phyloP scores from a whole-genome alignment of 2,888 invertebrate species.

The Margaritifera margaritifera region DNA sequence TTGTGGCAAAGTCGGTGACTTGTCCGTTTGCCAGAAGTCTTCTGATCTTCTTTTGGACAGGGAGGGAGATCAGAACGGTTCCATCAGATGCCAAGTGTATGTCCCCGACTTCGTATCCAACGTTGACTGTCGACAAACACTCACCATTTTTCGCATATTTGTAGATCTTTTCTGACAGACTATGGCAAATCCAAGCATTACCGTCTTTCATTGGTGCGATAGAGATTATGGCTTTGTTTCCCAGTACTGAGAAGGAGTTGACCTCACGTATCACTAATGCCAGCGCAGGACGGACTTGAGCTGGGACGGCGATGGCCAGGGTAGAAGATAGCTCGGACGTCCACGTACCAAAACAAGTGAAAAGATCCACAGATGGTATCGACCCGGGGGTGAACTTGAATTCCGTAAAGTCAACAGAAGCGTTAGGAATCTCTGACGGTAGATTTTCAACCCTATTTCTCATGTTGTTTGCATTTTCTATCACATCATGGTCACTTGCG shows the following conservation, averaged over 20 bases:
- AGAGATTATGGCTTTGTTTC: constrained; percentile 37
- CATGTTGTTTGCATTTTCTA: constrained; percentile 36
- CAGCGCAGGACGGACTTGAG: constrained; percentile 38
- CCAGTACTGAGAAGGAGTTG: constrained; percentile 31
- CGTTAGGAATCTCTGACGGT: constrained; percentile 30
- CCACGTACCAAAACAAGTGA: constrained; percentile 38
- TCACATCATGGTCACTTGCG: constrained; percentile 41
- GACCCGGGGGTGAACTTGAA: constrained; percentile 39
- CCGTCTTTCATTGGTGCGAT: constrained; percentile 36
- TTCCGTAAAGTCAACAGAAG: constrained; percentile 34
- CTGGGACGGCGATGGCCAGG: constrained; percentile 30
- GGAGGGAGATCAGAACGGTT: constrained; percentile 37
- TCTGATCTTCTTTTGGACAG: constrained; percentile 32
- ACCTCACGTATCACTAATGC: constrained; percentile 33
- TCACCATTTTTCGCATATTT: constrained; percentile 34
- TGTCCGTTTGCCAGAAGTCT: constrained; percentile 31
- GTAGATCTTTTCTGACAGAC: constrained; percentile 35
- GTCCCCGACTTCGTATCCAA: constrained; percentile 34
- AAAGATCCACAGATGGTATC: constrained; percentile 33
- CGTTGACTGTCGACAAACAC: constrained; percentile 26
- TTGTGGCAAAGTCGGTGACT: constrained; percentile 29
- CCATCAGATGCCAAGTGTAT: constrained; percentile 33
- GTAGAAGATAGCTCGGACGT: constrained; percentile 37
- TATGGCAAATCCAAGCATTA: constrained; percentile 40
- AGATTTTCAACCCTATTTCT: constrained; percentile 35